Percentiles rank a stretch among this genome's conserved stretches.
These are phyloP conservation scores for Platycercus adscitus DNA, from an alignment of 2,113 vertebrate genomes.

Conservation along the genomic window DNA sequence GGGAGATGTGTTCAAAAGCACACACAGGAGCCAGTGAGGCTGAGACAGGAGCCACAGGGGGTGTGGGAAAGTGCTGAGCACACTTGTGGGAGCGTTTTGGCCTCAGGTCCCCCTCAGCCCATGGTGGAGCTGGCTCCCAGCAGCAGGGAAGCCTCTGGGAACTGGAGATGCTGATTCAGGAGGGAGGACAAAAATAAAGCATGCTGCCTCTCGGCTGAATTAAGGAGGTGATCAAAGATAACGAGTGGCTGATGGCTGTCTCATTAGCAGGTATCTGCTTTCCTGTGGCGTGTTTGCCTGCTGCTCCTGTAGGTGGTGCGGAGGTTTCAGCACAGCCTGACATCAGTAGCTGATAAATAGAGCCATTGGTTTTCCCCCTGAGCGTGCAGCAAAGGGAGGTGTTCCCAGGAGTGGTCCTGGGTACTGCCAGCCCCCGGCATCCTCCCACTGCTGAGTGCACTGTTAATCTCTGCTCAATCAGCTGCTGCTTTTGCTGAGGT, in stretches of 20 bases:
- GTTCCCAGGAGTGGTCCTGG: neutral
- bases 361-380: neutral
- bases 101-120: rapidly evolving
- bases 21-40: neutral
- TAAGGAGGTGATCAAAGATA: neutral
- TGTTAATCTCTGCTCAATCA: neutral
- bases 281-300: neutral
- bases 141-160: neutral
- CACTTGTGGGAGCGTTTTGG: neutral
- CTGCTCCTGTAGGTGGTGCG: neutral
- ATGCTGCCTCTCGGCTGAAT: neutral
- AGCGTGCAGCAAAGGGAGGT: neutral
- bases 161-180: neutral
- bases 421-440: neutral
- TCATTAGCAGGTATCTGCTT: neutral
- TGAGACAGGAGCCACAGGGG: neutral
- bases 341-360: neutral
- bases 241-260: neutral
- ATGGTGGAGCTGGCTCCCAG: neutral
- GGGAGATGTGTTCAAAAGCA: neutral
- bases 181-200: neutral
- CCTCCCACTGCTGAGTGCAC: neutral
- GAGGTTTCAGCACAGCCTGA: neutral
- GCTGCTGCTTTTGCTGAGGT: neutral
- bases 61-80: neutral